phyloP scores from a whole-genome alignment of 1,140 invertebrate genomes.

The Thaumatotibia leucotreta region DNA sequence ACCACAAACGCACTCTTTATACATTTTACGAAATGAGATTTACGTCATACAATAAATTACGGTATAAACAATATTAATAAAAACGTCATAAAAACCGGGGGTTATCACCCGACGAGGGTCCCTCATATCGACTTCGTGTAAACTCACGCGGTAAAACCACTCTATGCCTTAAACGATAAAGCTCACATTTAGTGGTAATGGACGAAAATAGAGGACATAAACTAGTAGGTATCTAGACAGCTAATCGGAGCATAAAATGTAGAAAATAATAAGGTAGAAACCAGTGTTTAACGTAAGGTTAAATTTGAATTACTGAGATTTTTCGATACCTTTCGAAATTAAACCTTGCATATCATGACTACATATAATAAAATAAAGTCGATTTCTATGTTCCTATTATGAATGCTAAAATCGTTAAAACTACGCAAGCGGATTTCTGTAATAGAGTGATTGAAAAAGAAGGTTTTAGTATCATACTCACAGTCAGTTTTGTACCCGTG shows the following conservation, averaged over 20 bases:
- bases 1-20: background rate
- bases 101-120: background rate
- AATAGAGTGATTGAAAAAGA: too few relatives aligned
- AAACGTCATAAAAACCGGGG: background rate
- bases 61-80: constrained; percentile 10
- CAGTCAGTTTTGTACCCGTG: too few relatives aligned
- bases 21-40: background rate
- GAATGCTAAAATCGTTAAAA: too few relatives aligned
- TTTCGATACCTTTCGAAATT: too few relatives aligned
- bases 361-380: too few relatives aligned
- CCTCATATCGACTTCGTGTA: background rate
- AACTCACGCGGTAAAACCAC: background rate
- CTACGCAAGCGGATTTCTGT: too few relatives aligned
- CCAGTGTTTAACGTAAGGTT: background rate
- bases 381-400: too few relatives aligned
- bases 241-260: background rate
- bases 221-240: background rate
- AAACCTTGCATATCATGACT: too few relatives aligned
- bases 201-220: background rate
- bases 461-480: too few relatives aligned
- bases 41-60: constrained; percentile 2
- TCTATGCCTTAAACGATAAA: background rate
- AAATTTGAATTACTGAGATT: too few relatives aligned
- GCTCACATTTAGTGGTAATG: background rate
- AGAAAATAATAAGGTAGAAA: background rate